Evolutionary conservation across 2,888 invertebrate species (phyloP).

Genomic region (Mythimna ferrago): DNA sequence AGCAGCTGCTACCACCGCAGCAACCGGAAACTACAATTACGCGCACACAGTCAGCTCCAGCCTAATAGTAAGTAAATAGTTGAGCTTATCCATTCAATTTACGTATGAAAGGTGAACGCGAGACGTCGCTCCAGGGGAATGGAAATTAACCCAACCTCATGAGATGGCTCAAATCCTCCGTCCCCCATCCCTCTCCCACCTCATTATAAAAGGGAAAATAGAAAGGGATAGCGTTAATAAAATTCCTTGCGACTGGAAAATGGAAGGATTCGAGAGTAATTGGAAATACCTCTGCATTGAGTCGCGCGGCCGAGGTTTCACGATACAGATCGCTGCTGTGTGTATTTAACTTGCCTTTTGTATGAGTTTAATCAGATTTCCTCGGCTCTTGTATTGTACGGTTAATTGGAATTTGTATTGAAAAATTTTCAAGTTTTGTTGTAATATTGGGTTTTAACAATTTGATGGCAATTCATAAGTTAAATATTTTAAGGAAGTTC

Average conservation of each 20-base stretch:
- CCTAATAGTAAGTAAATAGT: slow-evolving; percentile 74
- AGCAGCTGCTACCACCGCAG: not conserved
- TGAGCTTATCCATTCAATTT: slow-evolving; percentile 83
- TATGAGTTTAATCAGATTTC: slow-evolving; percentile 86
- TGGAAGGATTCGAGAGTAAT: slow-evolving; percentile 90
- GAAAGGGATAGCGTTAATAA: slow-evolving; percentile 83
- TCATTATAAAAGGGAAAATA: slow-evolving; percentile 60
- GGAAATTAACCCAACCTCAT: slow-evolving; percentile 86
- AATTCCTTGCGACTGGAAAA: slow-evolving; percentile 85
- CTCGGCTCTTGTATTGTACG: slow-evolving; percentile 71
- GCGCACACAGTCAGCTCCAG: slow-evolving; percentile 52
- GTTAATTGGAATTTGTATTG: slow-evolving; percentile 83
- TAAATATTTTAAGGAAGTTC: slow-evolving; percentile 11
- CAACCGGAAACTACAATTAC: slow-evolving; percentile 53
- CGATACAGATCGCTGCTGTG: slow-evolving; percentile 79
- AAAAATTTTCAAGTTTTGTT: slow-evolving; percentile 47
- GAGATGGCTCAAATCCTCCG: slow-evolving; percentile 80
- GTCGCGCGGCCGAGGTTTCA: slow-evolving; percentile 82
- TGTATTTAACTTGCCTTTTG: slow-evolving; percentile 85
- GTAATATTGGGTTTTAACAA: slow-evolving; percentile 38
- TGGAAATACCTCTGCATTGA: slow-evolving; percentile 90
- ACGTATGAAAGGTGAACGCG: slow-evolving; percentile 81
- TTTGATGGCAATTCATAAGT: slow-evolving; percentile 24
- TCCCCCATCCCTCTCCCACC: slow-evolving; percentile 72
- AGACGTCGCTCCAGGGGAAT: slow-evolving; percentile 84